Evolutionary conservation across 2,797 vertebrate species (phyloP).

Genomic region (Crocidura indochinensis): DNA sequence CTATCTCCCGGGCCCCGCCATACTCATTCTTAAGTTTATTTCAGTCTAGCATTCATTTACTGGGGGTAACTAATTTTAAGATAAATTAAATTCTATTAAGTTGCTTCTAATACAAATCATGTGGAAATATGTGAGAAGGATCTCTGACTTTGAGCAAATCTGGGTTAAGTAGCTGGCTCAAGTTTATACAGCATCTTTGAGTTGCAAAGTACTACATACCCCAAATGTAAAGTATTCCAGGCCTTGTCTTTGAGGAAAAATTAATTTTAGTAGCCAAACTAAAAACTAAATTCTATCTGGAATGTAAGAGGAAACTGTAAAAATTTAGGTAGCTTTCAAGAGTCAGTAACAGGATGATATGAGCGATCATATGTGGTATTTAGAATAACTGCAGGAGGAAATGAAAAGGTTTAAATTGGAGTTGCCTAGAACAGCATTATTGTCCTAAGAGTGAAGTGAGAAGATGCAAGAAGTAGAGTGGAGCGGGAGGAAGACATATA

Average conservation of each 20-base stretch:
- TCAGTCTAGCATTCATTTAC: not conserved
- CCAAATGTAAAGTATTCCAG: constrained; percentile 53
- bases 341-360: not conserved
- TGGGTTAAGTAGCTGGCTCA: constrained; percentile 13
- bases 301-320: constrained; percentile 56
- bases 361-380: too few species aligned
- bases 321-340: constrained; percentile 55
- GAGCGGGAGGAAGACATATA: too few species aligned
- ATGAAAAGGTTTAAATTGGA: too few species aligned
- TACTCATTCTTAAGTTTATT: not conserved
- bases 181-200: constrained; percentile 27
- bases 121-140: constrained; percentile 15
- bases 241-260: constrained; percentile 49
- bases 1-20: too few species aligned
- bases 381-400: too few species aligned
- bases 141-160: constrained; percentile 29
- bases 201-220: constrained; percentile 34
- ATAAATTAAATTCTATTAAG: constrained; percentile 37
- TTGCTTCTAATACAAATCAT: constrained; percentile 16
- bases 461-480: too few species aligned
- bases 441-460: too few species aligned
- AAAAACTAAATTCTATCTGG: constrained; percentile 49
- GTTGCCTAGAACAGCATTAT: too few species aligned
- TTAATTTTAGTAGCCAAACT: constrained; percentile 51
- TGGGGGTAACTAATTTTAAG: not conserved